Conservation (phyloP, 2,888 invertebrate species). For the Lycophotia porphyrea region DNA sequence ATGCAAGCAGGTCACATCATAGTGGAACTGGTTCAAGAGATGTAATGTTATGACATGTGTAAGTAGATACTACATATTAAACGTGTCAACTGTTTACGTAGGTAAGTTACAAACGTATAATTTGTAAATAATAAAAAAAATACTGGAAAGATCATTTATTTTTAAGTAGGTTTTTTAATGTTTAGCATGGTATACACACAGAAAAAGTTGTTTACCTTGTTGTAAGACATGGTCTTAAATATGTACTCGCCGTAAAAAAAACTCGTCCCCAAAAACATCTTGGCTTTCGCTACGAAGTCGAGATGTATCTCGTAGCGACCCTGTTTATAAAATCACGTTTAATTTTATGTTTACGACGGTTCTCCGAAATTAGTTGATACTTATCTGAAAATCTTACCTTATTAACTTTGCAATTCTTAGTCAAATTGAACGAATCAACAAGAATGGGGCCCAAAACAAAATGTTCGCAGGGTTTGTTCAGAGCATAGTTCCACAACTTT, state of each 20-base stretch:
- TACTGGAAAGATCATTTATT: not conserved
- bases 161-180: conserved; percentile 63
- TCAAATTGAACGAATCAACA: conserved; percentile 77
- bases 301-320: conserved; percentile 80
- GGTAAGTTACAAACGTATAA: not conserved
- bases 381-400: conserved; percentile 75
- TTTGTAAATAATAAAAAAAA: conserved; percentile 29
- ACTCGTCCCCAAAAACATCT: conserved; percentile 77
- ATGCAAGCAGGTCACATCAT: conserved; percentile 19
- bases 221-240: conserved; percentile 79
- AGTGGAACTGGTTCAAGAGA: not conserved
- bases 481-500: conserved; percentile 80
- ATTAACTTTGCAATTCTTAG: conserved; percentile 78
- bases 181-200: conserved; percentile 72
- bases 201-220: conserved; percentile 80
- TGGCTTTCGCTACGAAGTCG: conserved; percentile 75
- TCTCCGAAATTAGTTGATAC: conserved; percentile 44
- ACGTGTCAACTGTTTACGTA: not conserved
- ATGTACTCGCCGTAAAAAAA: conserved; percentile 83
- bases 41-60: not conserved
- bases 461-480: conserved; percentile 84
- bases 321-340: conserved; percentile 74
- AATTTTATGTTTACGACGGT: conserved; percentile 47
- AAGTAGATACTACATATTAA: not conserved
- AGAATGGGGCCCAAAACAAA: conserved; percentile 84